Base-by-base conservation (phyloP, 2,113 vertebrate genomes). In the Sapajus apella region DNA sequence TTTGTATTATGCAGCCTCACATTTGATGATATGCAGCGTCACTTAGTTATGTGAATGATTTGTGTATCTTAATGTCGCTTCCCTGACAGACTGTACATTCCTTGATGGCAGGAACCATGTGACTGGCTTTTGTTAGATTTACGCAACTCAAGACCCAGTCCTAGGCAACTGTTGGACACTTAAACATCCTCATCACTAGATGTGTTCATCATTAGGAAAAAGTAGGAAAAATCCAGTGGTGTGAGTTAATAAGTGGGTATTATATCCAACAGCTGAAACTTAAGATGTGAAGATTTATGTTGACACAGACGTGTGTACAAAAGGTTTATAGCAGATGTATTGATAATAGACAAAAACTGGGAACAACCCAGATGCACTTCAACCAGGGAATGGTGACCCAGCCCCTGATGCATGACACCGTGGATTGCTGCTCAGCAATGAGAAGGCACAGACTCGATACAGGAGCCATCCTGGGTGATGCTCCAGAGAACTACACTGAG, bases 351-450 rank as follows among this genome's bases (percentile, higher is more conserved):
- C 23, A 17, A 10, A 50, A 66, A 35, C 56, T 6, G 11, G 50
- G 66, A 50, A n/a, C 23, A 11, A 47, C 35, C 50, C 5, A 21
- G n/a, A 23, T 11, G 66, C 30, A 82, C 75, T 68, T 85, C 64
- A 0, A 0, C 16, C 5, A 3, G 68, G 7, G 17, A 32, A 55
- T 32, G 52, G 70, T 25, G 72, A 47, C 66, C 32, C 32, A 30
- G 32, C 20, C 88, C 0, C 8, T 0, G 27, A 3, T 4, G 37
- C 3, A 1, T 64, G 5, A 32, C 0, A 40, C 55, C 5, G 0
- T 18, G n/a, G 55, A 9, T 52, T 11, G 45, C 55, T 2, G 14
- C 80, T 72, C 37, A 10, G 85, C 93, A 17, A 12, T 25, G 0
- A 37, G 11, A 17, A 43, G 37, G 25, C 1, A 1, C 1, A n/a